These are phyloP conservation scores for Pangasius sanitwongsei DNA, from an alignment of 2,797 vertebrate species.

Conservation along the genomic window DNA sequence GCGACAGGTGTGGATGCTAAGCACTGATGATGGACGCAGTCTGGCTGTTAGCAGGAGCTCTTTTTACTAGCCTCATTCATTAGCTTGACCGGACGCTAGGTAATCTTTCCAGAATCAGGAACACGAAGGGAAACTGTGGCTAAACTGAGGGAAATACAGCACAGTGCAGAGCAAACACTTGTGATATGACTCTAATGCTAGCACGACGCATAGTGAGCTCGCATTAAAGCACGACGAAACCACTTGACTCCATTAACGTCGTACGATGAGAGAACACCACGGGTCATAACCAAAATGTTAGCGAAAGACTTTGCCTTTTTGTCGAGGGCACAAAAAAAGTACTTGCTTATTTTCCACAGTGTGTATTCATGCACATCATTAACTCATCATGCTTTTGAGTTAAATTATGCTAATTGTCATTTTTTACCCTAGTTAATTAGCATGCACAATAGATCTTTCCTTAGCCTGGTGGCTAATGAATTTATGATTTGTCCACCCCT, in stretches of 20 bases:
- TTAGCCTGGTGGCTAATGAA: neutral
- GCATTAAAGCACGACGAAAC: neutral
- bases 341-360: no score
- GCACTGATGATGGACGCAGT: neutral
- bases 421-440: neutral
- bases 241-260: neutral
- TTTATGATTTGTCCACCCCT: neutral
- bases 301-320: no score
- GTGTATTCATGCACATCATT: neutral
- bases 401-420: neutral
- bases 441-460: neutral
- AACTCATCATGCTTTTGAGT: neutral
- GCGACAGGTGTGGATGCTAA: neutral
- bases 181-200: neutral
- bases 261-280: neutral
- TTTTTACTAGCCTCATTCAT: neutral
- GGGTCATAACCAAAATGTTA: no score
- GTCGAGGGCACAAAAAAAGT: no score
- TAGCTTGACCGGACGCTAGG: neutral
- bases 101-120: neutral
- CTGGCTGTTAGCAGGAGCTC: neutral
- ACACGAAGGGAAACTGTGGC: neutral
- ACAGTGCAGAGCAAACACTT: neutral
- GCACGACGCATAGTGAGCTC: neutral
- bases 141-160: neutral